phyloP scores from a whole-genome alignment of 2,888 invertebrate species.

The Drosophila setosimentum region DNA sequence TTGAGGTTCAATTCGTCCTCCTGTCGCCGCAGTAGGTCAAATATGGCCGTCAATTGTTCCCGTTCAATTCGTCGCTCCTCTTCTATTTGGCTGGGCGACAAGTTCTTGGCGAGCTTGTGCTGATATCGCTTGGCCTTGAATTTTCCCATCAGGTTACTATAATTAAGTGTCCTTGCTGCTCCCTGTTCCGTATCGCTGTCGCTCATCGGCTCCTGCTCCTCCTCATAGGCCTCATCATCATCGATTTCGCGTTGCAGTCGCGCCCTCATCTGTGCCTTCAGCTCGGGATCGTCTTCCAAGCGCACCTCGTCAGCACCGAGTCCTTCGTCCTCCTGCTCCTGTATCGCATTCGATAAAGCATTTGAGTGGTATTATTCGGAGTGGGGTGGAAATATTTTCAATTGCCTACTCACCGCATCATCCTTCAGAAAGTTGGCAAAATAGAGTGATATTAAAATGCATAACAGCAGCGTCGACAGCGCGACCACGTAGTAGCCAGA shows the following conservation, averaged over 20 bases:
- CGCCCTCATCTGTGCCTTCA: conserved; percentile 27
- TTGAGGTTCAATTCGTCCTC: conserved; percentile 85
- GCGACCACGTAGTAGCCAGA: conserved; percentile 70
- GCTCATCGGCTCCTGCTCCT: conserved; percentile 52
- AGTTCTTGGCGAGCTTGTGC: conserved; percentile 66
- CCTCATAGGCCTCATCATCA: conserved; percentile 65
- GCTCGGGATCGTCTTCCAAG: conserved; percentile 52
- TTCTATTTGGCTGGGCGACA: conserved; percentile 74
- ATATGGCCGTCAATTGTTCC: conserved; percentile 85
- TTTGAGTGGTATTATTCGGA: not conserved
- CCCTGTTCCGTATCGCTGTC: conserved; percentile 50
- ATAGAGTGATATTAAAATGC: conserved; percentile 71
- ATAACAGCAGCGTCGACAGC: conserved; percentile 65
- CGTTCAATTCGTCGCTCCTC: conserved; percentile 83
- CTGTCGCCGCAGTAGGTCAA: conserved; percentile 85
- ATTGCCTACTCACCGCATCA: conserved; percentile 56
- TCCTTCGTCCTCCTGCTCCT: conserved; percentile 71
- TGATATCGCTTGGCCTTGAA: conserved; percentile 73
- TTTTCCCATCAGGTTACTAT: conserved; percentile 66
- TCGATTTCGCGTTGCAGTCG: conserved; percentile 42
- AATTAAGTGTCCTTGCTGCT: conserved; percentile 18
- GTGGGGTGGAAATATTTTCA: not conserved
- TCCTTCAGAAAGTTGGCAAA: conserved; percentile 71
- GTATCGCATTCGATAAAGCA: not conserved
- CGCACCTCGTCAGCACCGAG: conserved; percentile 62